phyloP scores from a whole-genome alignment of 2,113 vertebrate species.

The Chrysemys picta region DNA sequence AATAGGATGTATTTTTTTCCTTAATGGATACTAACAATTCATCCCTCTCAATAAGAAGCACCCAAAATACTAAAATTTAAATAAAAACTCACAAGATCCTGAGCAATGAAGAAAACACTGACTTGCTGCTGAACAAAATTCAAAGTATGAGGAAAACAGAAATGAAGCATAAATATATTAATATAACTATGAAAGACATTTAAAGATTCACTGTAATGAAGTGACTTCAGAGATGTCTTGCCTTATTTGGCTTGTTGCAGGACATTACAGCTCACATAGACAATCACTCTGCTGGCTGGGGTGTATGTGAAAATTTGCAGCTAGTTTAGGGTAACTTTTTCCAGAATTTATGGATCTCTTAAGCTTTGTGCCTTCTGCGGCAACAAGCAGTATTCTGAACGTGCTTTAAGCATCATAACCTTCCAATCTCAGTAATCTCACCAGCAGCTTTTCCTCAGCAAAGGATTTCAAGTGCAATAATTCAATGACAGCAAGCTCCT shows the following conservation, averaged over 20 bases:
- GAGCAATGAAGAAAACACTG: neutral
- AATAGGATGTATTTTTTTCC: conserved; percentile 11
- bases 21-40: conserved; percentile 10
- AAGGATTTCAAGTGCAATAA: conserved; percentile 50
- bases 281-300: neutral
- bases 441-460: conserved; percentile 2
- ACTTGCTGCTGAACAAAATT: neutral
- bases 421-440: conserved; percentile 26
- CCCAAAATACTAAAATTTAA: conserved; percentile 53
- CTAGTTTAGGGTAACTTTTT: conserved; percentile 30
- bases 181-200: neutral
- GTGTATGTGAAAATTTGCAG: neutral
- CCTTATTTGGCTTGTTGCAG: conserved; percentile 26
- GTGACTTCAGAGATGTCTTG: conserved; percentile 31
- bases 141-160: neutral
- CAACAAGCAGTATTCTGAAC: neutral
- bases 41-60: conserved; percentile 4
- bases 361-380: neutral
- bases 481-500: conserved; percentile 61
- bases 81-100: neutral
- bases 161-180: neutral
- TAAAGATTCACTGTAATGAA: conserved; percentile 1
- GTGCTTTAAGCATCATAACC: conserved; percentile 3
- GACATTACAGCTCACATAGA: neutral
- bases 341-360: neutral